Evolutionary conservation across 2,888 invertebrate genomes (phyloP), one percentile per base, ranked within the genome.

Genomic region (Eupithecia inturbata): DNA sequence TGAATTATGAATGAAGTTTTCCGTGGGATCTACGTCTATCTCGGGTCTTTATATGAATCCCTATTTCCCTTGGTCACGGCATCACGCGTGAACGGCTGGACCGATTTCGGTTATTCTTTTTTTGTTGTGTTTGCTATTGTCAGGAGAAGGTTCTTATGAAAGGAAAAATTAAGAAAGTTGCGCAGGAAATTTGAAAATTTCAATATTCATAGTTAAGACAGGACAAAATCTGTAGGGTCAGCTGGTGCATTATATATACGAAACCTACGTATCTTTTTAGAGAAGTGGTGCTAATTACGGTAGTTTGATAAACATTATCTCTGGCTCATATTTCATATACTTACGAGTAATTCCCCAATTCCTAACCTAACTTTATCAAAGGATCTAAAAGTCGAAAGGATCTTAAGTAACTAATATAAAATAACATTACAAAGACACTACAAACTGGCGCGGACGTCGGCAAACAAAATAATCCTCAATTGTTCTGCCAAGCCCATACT

Each of bases 381-480:
- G 10, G 4, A 36, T 36, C 14, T 14, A 14, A 28, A 60, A 62
- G 33, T 33, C 28, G 3, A 63, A 22, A 64, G n/a, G 63, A 12
- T 33, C 19, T 9, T 31, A 10, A n/a, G 19, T 36, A 36, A 62
- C 26, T 26, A 62, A 31, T 16, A 31, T 31, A 19, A 28, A 60
- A 62, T 33, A 19, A 31, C 63, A n/a, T 33, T 64, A 64, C n/a
- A 33, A 64, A 68, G 28, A 45, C n/a, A 53, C 53, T 53, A 22
- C n/a, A 53, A 22, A 22, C n/a, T 26, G 57, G 22, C 57, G 26
- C 57, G 57, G 36, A 60, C 67, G 36, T 68, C 71, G 68, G 45
- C 74, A 69, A 66, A 72, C 60, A 75, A 68, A 45, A 62, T 67
- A 70, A 73, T 70, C 60, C n/a, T 33, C 67, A 28, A 22, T 73